Percentiles rank a stretch among this genome's conserved stretches.
phyloP scores from a whole-genome alignment of 2,888 invertebrate species.

The Rosalia funebris region DNA sequence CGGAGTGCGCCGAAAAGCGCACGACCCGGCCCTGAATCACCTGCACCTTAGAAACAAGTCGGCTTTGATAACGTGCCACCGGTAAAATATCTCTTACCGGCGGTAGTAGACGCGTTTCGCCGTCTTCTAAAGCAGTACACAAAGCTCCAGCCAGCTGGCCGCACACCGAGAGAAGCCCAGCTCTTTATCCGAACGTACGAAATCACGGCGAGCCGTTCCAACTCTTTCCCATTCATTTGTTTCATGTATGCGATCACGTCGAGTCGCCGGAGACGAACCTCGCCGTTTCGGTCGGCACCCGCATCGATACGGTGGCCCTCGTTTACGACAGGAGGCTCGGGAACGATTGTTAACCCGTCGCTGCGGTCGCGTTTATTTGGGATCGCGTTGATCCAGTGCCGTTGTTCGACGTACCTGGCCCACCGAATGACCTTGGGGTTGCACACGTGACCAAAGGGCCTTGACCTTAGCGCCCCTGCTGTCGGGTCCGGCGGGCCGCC shows the following conservation, averaged over 20 bases:
- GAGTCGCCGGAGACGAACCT: constrained; percentile 1
- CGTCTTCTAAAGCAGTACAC: constrained; percentile 27
- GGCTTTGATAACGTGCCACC: constrained; percentile 29
- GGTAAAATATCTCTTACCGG: constrained; percentile 28
- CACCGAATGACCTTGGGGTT: constrained; percentile 66
- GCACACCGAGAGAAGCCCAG: constrained; percentile 5
- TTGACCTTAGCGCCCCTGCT: constrained; percentile 64
- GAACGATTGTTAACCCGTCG: neutral
- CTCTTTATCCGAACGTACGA: neutral
- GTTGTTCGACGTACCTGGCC: constrained; percentile 44
- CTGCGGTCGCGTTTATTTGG: too few species aligned
- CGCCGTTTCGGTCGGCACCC: neutral
- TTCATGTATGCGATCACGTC: constrained; percentile 7
- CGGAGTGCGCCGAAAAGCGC: too few species aligned
- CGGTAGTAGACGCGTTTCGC: constrained; percentile 26
- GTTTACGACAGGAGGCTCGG: constrained; percentile 4
- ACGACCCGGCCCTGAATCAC: constrained; percentile 28
- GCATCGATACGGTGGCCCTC: neutral
- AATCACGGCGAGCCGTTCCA: neutral
- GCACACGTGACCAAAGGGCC: constrained; percentile 70
- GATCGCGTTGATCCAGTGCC: constrained; percentile 43
- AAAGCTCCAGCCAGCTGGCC: constrained; percentile 21
- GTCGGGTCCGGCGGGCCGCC: constrained; percentile 16
- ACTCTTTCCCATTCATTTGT: constrained; percentile 4
- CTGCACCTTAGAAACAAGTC: constrained; percentile 25